Percentiles rank a stretch among this genome's conserved stretches.
Evolutionary conservation across 2,113 vertebrate species (phyloP).

Genomic region (Onychorhynchus coronatus): DNA sequence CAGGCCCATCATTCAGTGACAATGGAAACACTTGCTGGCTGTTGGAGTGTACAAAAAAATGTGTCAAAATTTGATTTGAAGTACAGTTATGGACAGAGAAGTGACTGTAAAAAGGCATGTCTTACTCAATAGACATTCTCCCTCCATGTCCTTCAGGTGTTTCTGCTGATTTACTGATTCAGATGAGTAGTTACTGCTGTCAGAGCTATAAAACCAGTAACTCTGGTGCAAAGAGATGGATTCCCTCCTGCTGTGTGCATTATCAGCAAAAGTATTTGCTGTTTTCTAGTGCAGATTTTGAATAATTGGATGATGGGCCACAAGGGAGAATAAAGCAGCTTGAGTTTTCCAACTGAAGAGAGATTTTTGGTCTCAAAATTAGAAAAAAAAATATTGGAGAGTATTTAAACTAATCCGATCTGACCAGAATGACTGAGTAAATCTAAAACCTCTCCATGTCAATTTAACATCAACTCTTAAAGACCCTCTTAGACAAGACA

Average conservation of each 20-base stretch:
- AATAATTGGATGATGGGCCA: neutral
- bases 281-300: neutral
- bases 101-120: neutral
- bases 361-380: neutral
- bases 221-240: neutral
- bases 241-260: neutral
- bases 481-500: neutral
- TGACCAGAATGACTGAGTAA: neutral
- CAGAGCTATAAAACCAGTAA: neutral
- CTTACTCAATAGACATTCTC: neutral
- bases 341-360: neutral
- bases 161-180: neutral
- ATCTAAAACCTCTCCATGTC: neutral
- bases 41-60: neutral
- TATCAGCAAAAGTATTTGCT: neutral
- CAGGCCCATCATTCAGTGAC: neutral
- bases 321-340: neutral
- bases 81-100: neutral
- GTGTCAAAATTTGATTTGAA: neutral
- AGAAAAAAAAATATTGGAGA: neutral
- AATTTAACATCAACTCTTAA: neutral
- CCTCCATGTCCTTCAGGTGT: neutral
- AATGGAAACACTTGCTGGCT: neutral
- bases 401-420: neutral
- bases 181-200: neutral